Conservation (phyloP, 2,113 vertebrate genomes). For the Mugil cephalus region DNA sequence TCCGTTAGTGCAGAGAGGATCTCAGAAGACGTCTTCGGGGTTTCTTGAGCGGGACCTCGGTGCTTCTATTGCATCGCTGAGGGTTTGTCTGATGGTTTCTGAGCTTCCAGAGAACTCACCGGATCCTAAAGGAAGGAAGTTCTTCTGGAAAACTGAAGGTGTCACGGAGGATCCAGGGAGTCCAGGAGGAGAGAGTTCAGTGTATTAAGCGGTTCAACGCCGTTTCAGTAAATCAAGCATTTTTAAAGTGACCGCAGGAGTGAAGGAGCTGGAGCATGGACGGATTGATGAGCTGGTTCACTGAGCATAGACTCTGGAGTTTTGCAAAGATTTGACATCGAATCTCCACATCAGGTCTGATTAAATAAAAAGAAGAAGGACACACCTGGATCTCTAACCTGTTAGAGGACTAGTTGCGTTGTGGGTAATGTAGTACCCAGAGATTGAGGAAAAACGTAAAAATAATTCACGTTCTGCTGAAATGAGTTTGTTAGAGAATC, state of each 20-base stretch:
- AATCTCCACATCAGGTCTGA: no score
- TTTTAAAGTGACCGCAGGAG: no score
- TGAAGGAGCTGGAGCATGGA: slow-evolving; percentile 1
- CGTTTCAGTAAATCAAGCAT: neutral
- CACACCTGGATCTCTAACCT: neutral
- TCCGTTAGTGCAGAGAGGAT: slow-evolving; percentile 39
- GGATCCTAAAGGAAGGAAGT: no score
- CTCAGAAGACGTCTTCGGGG: neutral
- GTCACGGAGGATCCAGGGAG: no score
- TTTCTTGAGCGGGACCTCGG: neutral
- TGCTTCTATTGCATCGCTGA: neutral
- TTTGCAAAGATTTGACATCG: no score
- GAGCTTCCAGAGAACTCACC: no score
- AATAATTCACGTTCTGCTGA: neutral
- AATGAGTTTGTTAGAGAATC: neutral
- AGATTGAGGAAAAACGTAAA: no score
- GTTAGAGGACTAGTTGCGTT: neutral
- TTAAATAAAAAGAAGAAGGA: neutral
- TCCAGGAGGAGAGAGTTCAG: no score
- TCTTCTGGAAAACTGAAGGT: no score
- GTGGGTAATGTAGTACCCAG: neutral
- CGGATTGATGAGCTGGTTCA: neutral
- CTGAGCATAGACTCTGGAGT: slow-evolving; percentile 15
- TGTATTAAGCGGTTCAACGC: neutral
- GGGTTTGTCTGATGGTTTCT: no score